Evolutionary conservation across 2,888 invertebrate species (phyloP).

Genomic region (Mythimna lalbum): DNA sequence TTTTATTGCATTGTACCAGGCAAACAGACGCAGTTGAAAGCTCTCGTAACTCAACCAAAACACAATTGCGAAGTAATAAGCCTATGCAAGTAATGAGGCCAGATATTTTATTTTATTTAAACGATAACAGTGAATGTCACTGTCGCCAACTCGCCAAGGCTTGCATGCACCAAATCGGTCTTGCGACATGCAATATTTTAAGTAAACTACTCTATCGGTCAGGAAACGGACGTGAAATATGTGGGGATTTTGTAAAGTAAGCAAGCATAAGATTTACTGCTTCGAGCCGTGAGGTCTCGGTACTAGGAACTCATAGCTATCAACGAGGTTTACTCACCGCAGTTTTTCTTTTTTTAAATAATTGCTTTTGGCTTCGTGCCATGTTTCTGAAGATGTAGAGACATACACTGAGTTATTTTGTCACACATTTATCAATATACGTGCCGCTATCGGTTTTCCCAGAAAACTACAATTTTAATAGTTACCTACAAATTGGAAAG

Average conservation of each 20-base stretch:
- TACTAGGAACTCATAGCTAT: slow-evolving; percentile 48
- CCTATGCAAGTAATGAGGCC: slow-evolving; percentile 38
- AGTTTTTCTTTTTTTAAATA: slow-evolving; percentile 3
- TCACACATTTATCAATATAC: neutral
- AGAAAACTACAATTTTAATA: neutral
- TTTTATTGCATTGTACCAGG: slow-evolving; percentile 12
- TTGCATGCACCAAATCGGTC: slow-evolving; percentile 55
- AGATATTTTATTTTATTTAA: slow-evolving; percentile 57
- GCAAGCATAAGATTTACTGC: slow-evolving; percentile 43
- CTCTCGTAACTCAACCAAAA: slow-evolving; percentile 14
- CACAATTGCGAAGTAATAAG: slow-evolving; percentile 23
- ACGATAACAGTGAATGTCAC: slow-evolving; percentile 56
- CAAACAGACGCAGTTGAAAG: neutral
- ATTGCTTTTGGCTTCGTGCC: slow-evolving; percentile 36
- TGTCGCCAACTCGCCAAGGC: slow-evolving; percentile 52
- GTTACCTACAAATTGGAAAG: neutral
- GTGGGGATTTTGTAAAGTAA: slow-evolving; percentile 52
- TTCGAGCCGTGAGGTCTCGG: slow-evolving; percentile 33
- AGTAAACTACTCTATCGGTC: slow-evolving; percentile 45
- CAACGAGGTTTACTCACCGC: slow-evolving; percentile 12
- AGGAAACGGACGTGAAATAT: slow-evolving; percentile 50
- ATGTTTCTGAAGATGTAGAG: neutral
- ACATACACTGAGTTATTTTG: neutral
- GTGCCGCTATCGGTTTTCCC: neutral
- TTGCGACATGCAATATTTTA: slow-evolving; percentile 55